Percentiles rank a stretch among this genome's conserved stretches.
Conservation (phyloP, 2,797 vertebrate species). For the Cynopterus sphinx region DNA sequence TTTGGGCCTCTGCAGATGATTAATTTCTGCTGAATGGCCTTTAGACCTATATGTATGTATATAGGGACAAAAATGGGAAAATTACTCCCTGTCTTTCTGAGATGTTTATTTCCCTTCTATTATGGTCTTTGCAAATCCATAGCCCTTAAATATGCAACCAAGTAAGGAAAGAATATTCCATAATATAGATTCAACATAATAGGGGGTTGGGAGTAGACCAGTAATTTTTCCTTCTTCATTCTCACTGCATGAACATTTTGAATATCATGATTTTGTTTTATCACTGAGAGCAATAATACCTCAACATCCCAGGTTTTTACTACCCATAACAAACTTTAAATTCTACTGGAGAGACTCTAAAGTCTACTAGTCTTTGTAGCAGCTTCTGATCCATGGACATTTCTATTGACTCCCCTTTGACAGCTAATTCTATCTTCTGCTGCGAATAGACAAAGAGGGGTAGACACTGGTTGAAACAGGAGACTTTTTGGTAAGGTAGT, state of each 20-base stretch:
- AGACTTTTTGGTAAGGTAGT: not conserved
- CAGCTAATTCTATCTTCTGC: not conserved
- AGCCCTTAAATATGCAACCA: not conserved
- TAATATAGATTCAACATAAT: not conserved
- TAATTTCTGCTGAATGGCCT: conserved; percentile 3
- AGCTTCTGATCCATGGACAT: not conserved
- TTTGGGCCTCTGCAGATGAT: not conserved
- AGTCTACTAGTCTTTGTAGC: not conserved
- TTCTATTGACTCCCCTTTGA: not conserved
- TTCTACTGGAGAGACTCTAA: not conserved
- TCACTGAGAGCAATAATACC: not conserved
- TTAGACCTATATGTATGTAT: not conserved
- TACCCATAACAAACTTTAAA: not conserved
- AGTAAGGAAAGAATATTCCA: not conserved
- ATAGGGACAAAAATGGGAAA: not conserved
- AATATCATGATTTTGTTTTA: not conserved
- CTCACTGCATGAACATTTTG: not conserved
- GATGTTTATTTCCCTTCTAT: not conserved
- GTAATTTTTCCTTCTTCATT: not conserved
- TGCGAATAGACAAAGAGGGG: not conserved
- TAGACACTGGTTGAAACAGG: not conserved
- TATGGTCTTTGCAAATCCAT: not conserved
- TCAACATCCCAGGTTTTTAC: not conserved
- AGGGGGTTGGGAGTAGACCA: not conserved
- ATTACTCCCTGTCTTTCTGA: not conserved